Evolutionary conservation across 2,888 invertebrate species (phyloP).

Genomic region (Iselma pallidipennis): DNA sequence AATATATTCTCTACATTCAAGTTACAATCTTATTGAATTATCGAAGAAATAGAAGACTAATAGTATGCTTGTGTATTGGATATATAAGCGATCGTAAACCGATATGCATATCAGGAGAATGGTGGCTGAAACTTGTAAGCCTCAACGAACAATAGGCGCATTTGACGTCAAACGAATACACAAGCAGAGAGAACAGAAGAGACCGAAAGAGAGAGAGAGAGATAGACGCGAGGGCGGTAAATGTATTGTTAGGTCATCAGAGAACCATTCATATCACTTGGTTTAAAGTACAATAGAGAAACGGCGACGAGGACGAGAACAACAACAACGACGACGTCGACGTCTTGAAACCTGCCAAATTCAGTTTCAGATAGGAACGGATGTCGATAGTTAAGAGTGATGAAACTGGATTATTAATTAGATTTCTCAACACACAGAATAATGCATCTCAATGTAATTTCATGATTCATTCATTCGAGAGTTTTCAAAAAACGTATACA

Average conservation of each 20-base stretch:
- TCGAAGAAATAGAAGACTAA: neutral
- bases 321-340: conserved; percentile 26
- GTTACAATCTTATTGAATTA: neutral
- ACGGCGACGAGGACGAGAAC: conserved; percentile 23
- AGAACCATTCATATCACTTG: conserved; percentile 45
- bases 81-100: conserved; percentile 1
- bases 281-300: conserved; percentile 7
- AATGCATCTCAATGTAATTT: conserved; percentile 10
- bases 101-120: conserved; percentile 21
- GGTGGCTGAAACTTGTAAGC: conserved; percentile 5
- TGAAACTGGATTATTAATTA: conserved; percentile 18
- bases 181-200: conserved; percentile 2
- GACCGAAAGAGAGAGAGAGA: conserved; percentile 26
- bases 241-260: conserved; percentile 43
- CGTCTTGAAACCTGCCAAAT: conserved; percentile 24
- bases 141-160: conserved; percentile 29
- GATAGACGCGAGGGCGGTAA: conserved; percentile 30
- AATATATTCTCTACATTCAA: no score
- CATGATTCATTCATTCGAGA: no score
- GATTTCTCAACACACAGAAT: conserved; percentile 12
- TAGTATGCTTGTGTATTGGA: no score
- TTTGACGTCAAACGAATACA: conserved; percentile 34
- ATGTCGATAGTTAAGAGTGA: conserved; percentile 1
- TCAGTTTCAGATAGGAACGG: conserved; percentile 13
- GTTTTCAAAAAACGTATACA: no score